Evolutionary conservation across 2,888 invertebrate genomes (phyloP).

Genomic region (Epistrophella euchroma): DNA sequence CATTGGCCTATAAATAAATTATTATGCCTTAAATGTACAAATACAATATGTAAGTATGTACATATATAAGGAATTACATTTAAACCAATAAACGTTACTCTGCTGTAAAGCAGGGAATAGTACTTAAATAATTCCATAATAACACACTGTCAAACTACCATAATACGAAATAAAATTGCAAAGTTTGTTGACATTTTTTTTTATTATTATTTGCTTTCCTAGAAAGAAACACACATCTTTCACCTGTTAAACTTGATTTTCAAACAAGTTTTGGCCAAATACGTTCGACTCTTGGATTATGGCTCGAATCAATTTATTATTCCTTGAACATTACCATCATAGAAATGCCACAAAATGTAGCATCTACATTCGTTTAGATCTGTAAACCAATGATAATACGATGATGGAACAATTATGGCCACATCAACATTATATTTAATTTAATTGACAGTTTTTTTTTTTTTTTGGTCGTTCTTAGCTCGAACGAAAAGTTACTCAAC

Average conservation of each 20-base stretch:
- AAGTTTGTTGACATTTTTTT: slow-evolving; percentile 23
- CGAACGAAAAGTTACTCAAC: slow-evolving; percentile 61
- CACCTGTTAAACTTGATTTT: slow-evolving; percentile 36
- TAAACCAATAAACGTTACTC: not conserved
- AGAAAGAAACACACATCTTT: slow-evolving; percentile 18
- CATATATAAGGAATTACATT: not conserved
- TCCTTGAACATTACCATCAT: slow-evolving; percentile 29
- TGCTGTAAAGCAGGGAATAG: not conserved
- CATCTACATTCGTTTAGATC: slow-evolving; percentile 39
- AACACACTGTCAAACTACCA: not conserved
- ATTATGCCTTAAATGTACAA: not conserved
- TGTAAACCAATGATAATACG: slow-evolving; percentile 27
- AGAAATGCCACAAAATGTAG: slow-evolving; percentile 36
- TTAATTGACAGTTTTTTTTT: slow-evolving; percentile 47
- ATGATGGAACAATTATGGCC: slow-evolving; percentile 52
- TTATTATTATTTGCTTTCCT: not conserved
- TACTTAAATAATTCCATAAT: too few species aligned
- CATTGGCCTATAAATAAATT: not conserved
- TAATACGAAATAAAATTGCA: not conserved
- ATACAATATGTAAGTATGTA: too few species aligned
- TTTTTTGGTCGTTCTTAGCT: not conserved
- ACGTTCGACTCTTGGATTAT: slow-evolving; percentile 41
- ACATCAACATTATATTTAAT: slow-evolving; percentile 45
- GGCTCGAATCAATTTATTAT: slow-evolving; percentile 62
- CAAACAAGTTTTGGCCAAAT: slow-evolving; percentile 60